Evolutionary conservation across 1,140 invertebrate species (phyloP).

Genomic region (Dreissena rostriformis): DNA sequence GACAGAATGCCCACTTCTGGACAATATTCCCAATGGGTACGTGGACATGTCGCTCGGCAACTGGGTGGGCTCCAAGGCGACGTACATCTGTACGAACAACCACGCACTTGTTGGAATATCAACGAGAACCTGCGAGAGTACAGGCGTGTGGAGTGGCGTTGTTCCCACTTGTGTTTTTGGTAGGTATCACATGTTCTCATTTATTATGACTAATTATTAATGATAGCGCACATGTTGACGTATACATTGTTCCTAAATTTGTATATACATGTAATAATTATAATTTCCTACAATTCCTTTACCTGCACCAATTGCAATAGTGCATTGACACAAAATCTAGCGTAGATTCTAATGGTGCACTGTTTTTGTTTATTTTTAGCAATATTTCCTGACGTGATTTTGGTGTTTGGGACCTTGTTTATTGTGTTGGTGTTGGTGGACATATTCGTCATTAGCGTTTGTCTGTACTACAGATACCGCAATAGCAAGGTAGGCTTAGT

Average conservation of each 20-base stretch:
- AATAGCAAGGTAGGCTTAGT: conserved; percentile 11
- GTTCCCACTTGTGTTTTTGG: conserved; percentile 49
- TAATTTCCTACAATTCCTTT: too few species aligned
- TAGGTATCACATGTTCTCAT: not conserved
- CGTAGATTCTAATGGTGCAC: too few species aligned
- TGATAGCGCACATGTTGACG: not conserved
- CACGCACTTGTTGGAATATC: conserved; percentile 35
- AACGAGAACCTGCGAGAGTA: conserved; percentile 39
- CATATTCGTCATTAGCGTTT: conserved; percentile 25
- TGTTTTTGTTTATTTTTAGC: conserved; percentile 18
- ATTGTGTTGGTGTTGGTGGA: conserved; percentile 47
- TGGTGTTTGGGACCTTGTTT: conserved; percentile 52
- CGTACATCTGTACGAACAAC: conserved; percentile 40
- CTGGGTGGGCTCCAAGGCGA: conserved; percentile 34
- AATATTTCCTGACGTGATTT: conserved; percentile 46
- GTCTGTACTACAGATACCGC: conserved; percentile 39
- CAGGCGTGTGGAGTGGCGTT: conserved; percentile 38
- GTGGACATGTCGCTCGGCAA: conserved; percentile 36
- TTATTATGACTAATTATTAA: not conserved
- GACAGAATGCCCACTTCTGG: conserved; percentile 27
- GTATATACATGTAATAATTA: too few species aligned
- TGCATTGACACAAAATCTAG: too few species aligned
- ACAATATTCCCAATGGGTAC: conserved; percentile 8
- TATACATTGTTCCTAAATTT: not conserved
- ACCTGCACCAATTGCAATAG: too few species aligned